Conservation (phyloP, 92 coral and sea anemone species). For the Palythoa caribaeorum region DNA sequence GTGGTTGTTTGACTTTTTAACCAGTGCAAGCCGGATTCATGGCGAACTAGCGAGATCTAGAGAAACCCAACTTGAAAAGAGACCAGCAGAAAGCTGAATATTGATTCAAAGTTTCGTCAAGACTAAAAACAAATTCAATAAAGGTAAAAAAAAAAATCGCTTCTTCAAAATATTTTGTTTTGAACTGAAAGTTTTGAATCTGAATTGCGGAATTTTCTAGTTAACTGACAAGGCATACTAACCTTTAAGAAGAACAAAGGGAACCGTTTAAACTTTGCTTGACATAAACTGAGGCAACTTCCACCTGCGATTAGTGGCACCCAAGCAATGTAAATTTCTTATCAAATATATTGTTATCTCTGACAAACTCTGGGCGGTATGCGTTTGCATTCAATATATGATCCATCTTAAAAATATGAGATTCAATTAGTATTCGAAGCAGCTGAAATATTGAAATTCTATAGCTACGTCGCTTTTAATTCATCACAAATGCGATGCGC, state of each 20-base stretch:
- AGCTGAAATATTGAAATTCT: neutral
- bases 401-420: slow-evolving; percentile 7
- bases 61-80: no score
- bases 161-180: neutral
- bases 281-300: neutral
- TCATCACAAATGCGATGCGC: no score
- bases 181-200: neutral
- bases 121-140: neutral
- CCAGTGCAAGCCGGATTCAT: no score
- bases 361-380: neutral
- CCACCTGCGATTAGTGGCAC: neutral
- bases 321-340: slow-evolving; percentile 7
- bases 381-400: neutral
- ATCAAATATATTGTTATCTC: slow-evolving; percentile 32
- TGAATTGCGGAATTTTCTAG: neutral
- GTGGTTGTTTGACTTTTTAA: neutral
- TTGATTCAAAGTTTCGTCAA: no score
- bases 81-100: no score
- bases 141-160: neutral
- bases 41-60: no score
- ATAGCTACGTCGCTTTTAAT: neutral
- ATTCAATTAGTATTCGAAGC: neutral
- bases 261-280: neutral
- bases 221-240: neutral
- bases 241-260: neutral